Percentiles rank a stretch among this genome's conserved stretches.
These are phyloP conservation scores for Ctena decussata DNA, from an alignment of 2,888 invertebrate species.

Conservation along the genomic window DNA sequence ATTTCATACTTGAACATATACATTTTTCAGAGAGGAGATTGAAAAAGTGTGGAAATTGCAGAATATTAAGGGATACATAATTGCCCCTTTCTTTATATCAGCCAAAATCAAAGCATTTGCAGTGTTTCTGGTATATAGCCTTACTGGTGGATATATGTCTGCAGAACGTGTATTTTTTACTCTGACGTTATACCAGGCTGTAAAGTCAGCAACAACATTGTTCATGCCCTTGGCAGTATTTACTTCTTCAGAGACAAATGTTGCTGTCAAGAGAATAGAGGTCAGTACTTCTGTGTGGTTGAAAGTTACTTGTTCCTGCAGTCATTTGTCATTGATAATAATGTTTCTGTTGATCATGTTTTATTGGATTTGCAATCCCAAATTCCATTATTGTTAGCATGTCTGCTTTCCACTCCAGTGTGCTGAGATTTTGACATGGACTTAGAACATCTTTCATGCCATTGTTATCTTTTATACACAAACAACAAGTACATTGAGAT, in stretches of 20 bases:
- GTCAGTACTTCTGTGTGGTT: not conserved
- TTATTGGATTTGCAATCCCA: too few relatives aligned
- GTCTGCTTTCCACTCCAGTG: too few relatives aligned
- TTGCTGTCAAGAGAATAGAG: not conserved
- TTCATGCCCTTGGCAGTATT: not conserved
- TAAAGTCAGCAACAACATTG: not conserved
- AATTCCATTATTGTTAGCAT: too few relatives aligned
- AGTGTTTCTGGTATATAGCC: not conserved
- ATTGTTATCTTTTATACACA: too few relatives aligned
- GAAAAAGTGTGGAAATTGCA: not conserved
- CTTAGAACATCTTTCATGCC: too few relatives aligned
- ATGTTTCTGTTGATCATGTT: too few relatives aligned
- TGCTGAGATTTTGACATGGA: too few relatives aligned
- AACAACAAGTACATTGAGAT: too few relatives aligned
- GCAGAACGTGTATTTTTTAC: not conserved
- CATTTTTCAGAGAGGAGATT: conserved; percentile 5
- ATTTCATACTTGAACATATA: too few relatives aligned
- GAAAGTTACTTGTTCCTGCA: too few relatives aligned
- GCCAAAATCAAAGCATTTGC: not conserved
- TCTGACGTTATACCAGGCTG: not conserved
- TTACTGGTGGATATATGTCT: not conserved
- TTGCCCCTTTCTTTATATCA: not conserved
- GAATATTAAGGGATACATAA: not conserved
- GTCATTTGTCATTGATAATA: too few relatives aligned
- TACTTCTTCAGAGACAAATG: not conserved